Percentiles rank a stretch among this genome's conserved stretches.
phyloP scores from a whole-genome alignment of 2,888 invertebrate species.

The Tetragonisca angustula region DNA sequence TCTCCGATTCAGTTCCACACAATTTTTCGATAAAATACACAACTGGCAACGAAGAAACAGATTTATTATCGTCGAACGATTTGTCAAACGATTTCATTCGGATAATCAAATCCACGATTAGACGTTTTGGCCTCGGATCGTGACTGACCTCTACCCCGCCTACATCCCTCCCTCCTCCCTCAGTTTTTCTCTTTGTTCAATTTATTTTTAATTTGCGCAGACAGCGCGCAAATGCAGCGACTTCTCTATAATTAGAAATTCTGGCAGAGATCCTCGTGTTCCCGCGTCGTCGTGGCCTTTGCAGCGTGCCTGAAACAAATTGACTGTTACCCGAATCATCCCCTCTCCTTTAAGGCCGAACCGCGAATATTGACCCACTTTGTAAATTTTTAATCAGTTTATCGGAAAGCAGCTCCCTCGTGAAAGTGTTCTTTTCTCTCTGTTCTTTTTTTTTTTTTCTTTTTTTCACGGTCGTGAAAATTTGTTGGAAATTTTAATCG shows the following conservation, averaged over 20 bases:
- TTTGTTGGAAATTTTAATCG: not conserved
- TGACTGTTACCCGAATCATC: constrained; percentile 46
- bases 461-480: not conserved
- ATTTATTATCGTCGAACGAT: not conserved
- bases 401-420: not conserved
- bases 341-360: constrained; percentile 20
- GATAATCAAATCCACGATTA: not conserved
- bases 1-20: no score
- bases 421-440: no score
- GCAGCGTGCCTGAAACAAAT: constrained; percentile 49
- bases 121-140: constrained; percentile 30
- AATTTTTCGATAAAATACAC: no score
- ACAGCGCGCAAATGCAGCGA: constrained; percentile 72
- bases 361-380: constrained; percentile 10
- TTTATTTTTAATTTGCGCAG: constrained; percentile 80
- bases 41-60: no score
- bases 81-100: not conserved
- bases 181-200: constrained; percentile 68
- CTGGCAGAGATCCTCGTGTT: constrained; percentile 56
- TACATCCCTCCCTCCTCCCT: constrained; percentile 47
- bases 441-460: no score
- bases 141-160: constrained; percentile 50
- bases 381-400: constrained; percentile 25
- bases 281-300: constrained; percentile 50
- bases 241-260: constrained; percentile 73